Percentiles rank a stretch among this genome's conserved stretches.
phyloP scores from a whole-genome alignment of 1,140 invertebrate species.

The Condylostylus longicornis region DNA sequence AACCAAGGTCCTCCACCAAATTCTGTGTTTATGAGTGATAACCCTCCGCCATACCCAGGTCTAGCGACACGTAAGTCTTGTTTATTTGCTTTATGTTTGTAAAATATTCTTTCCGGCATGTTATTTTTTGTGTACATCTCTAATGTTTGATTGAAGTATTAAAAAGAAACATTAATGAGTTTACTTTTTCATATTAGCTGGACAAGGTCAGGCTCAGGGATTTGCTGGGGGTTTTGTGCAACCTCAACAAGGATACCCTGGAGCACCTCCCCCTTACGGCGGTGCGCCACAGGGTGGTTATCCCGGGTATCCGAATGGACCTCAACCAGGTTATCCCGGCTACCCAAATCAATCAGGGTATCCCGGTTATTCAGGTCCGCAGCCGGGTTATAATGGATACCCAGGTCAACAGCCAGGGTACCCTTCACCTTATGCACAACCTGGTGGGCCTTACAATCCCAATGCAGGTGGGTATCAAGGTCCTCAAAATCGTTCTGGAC shows the following conservation, averaged over 20 bases:
- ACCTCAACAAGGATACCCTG: conserved; percentile 11
- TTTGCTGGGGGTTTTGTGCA: conserved; percentile 12
- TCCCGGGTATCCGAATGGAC: neutral
- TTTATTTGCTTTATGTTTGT: conserved; percentile 18
- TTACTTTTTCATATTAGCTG: conserved; percentile 7
- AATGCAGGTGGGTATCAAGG: too few relatives aligned
- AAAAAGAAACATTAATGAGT: conserved; percentile 6
- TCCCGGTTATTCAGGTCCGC: neutral
- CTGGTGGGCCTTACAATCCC: too few relatives aligned
- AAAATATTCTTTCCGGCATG: neutral
- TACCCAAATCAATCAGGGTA: neutral
- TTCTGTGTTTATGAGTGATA: conserved; percentile 78
- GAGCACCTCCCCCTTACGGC: neutral
- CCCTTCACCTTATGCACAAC: too few relatives aligned
- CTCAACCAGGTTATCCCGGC: neutral
- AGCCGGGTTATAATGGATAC: neutral
- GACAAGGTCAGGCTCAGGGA: conserved; percentile 1
- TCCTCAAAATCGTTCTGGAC: too few relatives aligned
- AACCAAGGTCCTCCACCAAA: conserved; percentile 55
- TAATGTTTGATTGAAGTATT: conserved; percentile 16
- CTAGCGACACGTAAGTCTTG: conserved; percentile 38
- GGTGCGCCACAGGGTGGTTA: conserved; percentile 12
- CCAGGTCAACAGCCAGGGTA: neutral
- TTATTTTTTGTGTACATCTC: neutral
- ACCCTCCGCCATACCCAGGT: conserved; percentile 90